Conservation (phyloP, 2,113 vertebrate species). For the Neotragus pygmaeus region DNA sequence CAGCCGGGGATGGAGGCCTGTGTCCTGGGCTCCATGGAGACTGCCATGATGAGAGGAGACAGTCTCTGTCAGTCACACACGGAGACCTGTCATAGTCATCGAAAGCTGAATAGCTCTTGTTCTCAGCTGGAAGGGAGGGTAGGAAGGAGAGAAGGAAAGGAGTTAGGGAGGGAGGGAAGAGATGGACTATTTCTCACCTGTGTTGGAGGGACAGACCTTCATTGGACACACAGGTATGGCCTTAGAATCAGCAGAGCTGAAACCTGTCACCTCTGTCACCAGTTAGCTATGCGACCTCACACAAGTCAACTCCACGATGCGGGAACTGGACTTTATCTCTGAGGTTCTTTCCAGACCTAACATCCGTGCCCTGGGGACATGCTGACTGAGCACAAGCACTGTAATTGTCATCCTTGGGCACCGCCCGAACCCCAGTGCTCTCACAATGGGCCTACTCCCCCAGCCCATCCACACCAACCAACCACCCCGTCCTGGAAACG, state of each 20-base stretch:
- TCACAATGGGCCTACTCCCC: neutral
- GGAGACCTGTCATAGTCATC: neutral
- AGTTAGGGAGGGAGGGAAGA: neutral
- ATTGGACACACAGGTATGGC: neutral
- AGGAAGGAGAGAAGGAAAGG: neutral
- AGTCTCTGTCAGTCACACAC: neutral
- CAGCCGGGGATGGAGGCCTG: neutral
- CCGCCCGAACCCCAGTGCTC: too few species aligned
- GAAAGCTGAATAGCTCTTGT: neutral
- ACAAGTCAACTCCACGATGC: neutral
- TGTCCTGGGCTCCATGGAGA: neutral
- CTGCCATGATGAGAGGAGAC: neutral
- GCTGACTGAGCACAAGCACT: neutral
- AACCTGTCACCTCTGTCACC: neutral
- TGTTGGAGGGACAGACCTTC: neutral
- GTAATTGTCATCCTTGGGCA: neutral
- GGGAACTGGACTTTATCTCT: neutral
- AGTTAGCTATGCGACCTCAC: neutral
- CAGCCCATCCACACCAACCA: neutral
- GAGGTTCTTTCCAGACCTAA: neutral
- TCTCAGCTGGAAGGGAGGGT: neutral
- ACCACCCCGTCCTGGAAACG: neutral
- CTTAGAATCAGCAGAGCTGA: neutral
- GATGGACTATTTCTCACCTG: neutral
- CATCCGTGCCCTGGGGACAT: neutral